Evolutionary conservation across 1,140 invertebrate species (phyloP).

Genomic region (Solenopsis fugax): DNA sequence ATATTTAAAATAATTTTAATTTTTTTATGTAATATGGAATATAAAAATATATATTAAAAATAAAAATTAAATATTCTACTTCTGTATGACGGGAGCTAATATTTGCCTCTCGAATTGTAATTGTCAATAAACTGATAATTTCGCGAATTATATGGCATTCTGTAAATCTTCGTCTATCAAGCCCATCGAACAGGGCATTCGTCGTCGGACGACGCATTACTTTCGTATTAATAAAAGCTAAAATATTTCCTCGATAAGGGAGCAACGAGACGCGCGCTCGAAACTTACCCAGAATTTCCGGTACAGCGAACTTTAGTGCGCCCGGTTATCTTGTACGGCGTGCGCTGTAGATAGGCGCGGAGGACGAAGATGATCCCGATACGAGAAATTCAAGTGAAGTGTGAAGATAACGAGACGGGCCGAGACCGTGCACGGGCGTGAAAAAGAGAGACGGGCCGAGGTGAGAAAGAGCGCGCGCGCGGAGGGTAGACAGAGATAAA

Average conservation of each 20-base stretch:
- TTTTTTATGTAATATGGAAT: not conserved
- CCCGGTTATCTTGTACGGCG: conserved; percentile 48
- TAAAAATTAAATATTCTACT: not conserved
- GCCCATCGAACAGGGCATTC: not conserved
- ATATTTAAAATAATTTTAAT: not conserved
- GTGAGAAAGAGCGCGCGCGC: conserved; percentile 18
- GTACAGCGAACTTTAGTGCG: conserved; percentile 51
- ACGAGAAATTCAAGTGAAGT: conserved; percentile 63
- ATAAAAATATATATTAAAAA: not conserved
- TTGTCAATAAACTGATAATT: not conserved
- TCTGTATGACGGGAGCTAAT: not conserved
- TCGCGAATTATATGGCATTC: not conserved
- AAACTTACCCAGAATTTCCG: conserved; percentile 58
- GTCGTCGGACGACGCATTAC: not conserved
- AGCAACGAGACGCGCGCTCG: conserved; percentile 45
- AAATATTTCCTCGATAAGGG: conserved; percentile 52
- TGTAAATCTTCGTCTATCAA: not conserved
- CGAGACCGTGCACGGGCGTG: conserved; percentile 28
- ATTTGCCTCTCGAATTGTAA: not conserved
- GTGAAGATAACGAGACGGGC: conserved; percentile 62
- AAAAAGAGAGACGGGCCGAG: conserved; percentile 47
- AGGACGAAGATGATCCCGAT: conserved; percentile 65
- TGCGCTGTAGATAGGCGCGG: conserved; percentile 26
- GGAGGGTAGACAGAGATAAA: conserved; percentile 57
- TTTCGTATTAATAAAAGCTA: conserved; percentile 28